Evolutionary conservation across 1,140 invertebrate species (phyloP).

Genomic region (Ooceraea biroi): DNA sequence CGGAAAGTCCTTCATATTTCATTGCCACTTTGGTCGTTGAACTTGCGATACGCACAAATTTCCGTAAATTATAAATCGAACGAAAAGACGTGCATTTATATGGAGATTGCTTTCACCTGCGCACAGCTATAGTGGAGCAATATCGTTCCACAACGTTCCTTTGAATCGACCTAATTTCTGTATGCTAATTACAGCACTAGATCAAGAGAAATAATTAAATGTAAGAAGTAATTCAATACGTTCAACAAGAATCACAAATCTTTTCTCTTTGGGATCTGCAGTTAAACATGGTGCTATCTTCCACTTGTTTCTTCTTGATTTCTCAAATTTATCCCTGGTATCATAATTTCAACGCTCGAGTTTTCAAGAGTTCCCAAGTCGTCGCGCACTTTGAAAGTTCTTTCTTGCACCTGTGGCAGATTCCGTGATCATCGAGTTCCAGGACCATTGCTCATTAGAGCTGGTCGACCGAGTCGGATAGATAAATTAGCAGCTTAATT

Average conservation of each 20-base stretch:
- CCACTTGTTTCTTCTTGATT: constrained; percentile 40
- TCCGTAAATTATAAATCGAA: constrained; percentile 50
- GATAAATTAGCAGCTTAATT: constrained; percentile 72
- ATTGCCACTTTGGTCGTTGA: constrained; percentile 48
- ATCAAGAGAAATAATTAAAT: constrained; percentile 11
- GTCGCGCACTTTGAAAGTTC: constrained; percentile 65
- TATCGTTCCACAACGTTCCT: not conserved
- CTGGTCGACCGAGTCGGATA: constrained; percentile 53
- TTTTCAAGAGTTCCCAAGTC: constrained; percentile 59
- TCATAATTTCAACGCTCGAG: constrained; percentile 45
- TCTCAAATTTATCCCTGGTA: constrained; percentile 49
- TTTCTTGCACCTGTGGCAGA: constrained; percentile 64
- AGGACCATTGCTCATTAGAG: constrained; percentile 58
- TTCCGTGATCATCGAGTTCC: constrained; percentile 60
- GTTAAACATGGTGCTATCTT: not conserved
- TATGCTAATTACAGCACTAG: not conserved
- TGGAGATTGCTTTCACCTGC: constrained; percentile 9
- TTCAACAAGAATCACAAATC: not conserved
- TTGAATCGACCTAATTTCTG: constrained; percentile 2
- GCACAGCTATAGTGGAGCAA: not conserved
- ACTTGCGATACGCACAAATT: constrained; percentile 38
- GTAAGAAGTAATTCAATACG: too few relatives aligned
- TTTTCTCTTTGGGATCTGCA: not conserved
- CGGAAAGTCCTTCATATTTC: constrained; percentile 45
- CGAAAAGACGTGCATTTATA: constrained; percentile 28